Percentiles rank a stretch among this genome's conserved stretches.
These are phyloP conservation scores for Bombus affinis DNA, from an alignment of 1,140 invertebrate genomes.

Conservation along the genomic window DNA sequence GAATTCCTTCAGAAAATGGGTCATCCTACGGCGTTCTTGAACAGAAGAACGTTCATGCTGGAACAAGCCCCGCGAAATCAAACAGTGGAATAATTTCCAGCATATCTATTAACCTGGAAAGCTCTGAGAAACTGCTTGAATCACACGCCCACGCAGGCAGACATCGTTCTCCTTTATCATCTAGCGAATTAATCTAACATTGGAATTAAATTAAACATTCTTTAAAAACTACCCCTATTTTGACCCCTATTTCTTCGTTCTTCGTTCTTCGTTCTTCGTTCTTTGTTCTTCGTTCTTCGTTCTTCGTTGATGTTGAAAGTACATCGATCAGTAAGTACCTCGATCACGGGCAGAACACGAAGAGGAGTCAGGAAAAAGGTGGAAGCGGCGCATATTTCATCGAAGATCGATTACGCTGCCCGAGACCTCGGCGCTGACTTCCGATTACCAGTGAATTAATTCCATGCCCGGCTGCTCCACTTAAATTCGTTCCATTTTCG, in stretches of 20 bases:
- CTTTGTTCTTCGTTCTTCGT: too few species aligned
- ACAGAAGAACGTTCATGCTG: not conserved
- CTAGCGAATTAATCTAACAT: not conserved
- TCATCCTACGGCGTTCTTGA: not conserved
- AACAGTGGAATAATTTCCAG: slow-evolving; percentile 4
- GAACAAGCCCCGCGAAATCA: not conserved
- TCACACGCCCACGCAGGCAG: not conserved
- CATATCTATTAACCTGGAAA: not conserved
- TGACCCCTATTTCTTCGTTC: too few species aligned
- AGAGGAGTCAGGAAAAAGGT: not conserved
- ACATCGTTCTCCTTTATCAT: not conserved
- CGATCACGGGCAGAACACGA: not conserved
- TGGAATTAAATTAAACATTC: not conserved
- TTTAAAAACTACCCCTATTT: not conserved
- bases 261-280: too few species aligned
- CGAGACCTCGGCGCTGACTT: slow-evolving; percentile 36
- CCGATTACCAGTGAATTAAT: slow-evolving; percentile 50
- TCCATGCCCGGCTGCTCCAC: slow-evolving; percentile 36
- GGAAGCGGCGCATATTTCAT: slow-evolving; percentile 14
- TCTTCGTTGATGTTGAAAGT: not conserved
- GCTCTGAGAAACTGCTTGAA: not conserved
- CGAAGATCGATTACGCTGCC: slow-evolving; percentile 36
- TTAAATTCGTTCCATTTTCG: slow-evolving; percentile 57
- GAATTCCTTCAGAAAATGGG: not conserved
- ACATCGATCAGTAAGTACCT: not conserved